A percentile compares a stretch with the other conserved stretches of the same genome.
Conservation (phyloP, 2,797 vertebrate genomes). For the Pseudocheirus occidentalis region DNA sequence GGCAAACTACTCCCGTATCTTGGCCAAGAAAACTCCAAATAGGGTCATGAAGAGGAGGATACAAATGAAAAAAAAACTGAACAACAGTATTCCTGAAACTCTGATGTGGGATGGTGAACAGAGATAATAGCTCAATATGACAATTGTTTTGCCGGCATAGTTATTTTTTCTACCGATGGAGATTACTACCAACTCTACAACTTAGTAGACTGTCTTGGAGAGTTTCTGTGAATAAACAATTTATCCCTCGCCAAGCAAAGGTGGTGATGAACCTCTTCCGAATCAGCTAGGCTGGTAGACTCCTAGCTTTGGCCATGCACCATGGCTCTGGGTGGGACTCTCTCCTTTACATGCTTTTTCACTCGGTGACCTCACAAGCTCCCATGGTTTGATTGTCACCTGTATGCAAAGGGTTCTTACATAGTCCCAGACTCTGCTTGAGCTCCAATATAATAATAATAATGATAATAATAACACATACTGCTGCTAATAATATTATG, state of each 20-base stretch:
- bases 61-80: too few species aligned
- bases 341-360: background rate
- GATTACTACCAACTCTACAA: background rate
- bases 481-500: background rate
- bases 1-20: too few species aligned
- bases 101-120: background rate
- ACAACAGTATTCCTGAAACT: background rate
- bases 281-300: background rate
- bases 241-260: background rate
- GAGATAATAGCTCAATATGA: background rate
- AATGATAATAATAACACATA: background rate
- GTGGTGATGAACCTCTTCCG: background rate
- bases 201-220: background rate
- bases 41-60: too few species aligned
- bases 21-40: too few species aligned
- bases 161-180: background rate
- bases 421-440: background rate
- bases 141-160: background rate
- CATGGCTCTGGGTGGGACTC: background rate
- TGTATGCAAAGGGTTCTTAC: background rate
- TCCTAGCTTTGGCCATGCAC: background rate
- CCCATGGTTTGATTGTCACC: background rate
- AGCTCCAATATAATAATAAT: background rate
- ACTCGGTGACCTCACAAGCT: background rate
- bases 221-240: background rate